These are phyloP conservation scores for Mastomys coucha DNA, from an alignment of 2,113 vertebrate species.

Conservation along the genomic window DNA sequence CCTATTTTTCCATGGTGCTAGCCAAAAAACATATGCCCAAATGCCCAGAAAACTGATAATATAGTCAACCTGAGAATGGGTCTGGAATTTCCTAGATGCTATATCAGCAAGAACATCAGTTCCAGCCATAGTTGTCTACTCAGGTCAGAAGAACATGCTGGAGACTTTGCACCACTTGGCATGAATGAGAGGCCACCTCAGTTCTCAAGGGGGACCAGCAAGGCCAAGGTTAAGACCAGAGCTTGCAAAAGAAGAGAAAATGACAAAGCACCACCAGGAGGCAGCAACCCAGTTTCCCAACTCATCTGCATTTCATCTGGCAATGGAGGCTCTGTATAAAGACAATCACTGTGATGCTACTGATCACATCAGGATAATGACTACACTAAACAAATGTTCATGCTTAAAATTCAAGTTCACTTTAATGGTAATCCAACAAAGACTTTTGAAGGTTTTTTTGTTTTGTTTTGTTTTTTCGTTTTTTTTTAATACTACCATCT, in stretches of 20 bases:
- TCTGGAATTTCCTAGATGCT: background rate
- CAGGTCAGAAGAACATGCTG: background rate
- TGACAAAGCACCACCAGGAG: background rate
- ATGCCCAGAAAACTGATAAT: background rate
- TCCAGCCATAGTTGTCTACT: fast-evolving
- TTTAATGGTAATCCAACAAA: conserved; percentile 51
- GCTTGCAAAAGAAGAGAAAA: background rate
- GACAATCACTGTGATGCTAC: background rate
- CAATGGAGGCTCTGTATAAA: background rate
- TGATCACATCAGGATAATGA: background rate
- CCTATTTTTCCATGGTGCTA: background rate
- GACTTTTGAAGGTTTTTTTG: background rate
- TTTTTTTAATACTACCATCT: background rate
- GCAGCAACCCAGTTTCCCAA: background rate
- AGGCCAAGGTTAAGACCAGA: background rate
- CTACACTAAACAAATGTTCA: background rate
- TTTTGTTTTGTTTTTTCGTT: too few species aligned
- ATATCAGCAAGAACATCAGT: background rate
- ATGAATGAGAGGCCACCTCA: background rate
- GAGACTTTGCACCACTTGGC: background rate
- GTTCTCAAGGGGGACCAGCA: background rate
- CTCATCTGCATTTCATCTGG: background rate
- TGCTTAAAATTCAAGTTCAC: conserved; percentile 2
- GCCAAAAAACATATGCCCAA: background rate
- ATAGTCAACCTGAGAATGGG: background rate